Conservation (phyloP, 2,113 vertebrate genomes). For the Equus quagga region DNA sequence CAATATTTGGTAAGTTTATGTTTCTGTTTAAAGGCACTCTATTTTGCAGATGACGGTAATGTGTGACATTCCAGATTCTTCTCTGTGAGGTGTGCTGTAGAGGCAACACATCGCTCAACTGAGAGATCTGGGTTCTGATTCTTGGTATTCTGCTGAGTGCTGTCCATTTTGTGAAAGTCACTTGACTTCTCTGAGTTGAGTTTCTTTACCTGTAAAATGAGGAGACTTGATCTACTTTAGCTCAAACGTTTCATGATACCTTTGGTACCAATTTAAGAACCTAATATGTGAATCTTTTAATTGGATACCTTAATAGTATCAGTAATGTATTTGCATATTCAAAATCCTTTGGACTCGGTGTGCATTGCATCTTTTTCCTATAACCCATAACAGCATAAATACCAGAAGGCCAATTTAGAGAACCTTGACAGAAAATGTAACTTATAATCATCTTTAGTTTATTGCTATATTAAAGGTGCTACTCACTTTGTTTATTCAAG, state of each 20-base stretch:
- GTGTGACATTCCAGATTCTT: conserved; percentile 26
- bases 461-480: neutral
- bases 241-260: neutral
- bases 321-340: neutral
- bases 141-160: neutral
- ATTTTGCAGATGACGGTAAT: conserved; percentile 23
- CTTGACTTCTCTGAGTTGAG: neutral
- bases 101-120: neutral
- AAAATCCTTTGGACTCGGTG: neutral
- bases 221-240: neutral
- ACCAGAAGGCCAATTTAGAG: neutral
- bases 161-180: neutral
- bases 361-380: neutral
- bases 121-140: neutral
- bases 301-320: neutral
- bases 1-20: neutral
- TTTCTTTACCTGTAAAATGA: conserved; percentile 24
- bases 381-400: neutral
- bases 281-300: neutral
- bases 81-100: neutral
- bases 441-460: conserved; percentile 44
- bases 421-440: neutral
- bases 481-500: conserved; percentile 17
- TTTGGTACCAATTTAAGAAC: conserved; percentile 18
- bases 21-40: conserved; percentile 10